phyloP scores from a whole-genome alignment of 2,888 invertebrate species.

The Amiota mariae region DNA sequence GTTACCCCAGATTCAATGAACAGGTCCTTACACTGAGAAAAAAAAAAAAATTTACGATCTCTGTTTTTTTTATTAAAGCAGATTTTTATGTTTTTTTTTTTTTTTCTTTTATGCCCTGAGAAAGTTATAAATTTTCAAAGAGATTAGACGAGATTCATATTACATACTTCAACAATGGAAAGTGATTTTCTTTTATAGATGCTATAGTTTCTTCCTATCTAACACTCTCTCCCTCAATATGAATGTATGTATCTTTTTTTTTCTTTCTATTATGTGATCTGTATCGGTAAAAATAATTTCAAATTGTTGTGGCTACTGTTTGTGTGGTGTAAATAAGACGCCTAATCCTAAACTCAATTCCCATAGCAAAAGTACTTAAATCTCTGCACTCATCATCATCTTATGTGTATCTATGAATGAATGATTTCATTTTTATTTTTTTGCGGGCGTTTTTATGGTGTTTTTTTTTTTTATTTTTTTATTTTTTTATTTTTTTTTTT shows the following conservation, averaged over 20 bases:
- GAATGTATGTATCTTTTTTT: too few relatives aligned
- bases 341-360: slow-evolving; percentile 1
- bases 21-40: background rate
- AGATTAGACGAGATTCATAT: slow-evolving; percentile 47
- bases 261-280: too few relatives aligned
- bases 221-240: too few relatives aligned
- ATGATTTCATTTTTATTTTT: slow-evolving; percentile 2
- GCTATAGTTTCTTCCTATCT: too few relatives aligned
- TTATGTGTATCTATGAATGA: background rate
- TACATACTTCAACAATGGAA: slow-evolving; percentile 1
- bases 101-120: slow-evolving; percentile 44
- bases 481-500: background rate
- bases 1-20: background rate
- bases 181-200: background rate
- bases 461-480: slow-evolving; percentile 4
- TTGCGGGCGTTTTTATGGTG: slow-evolving; percentile 3
- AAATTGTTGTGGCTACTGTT: background rate
- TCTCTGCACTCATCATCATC: background rate
- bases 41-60: background rate
- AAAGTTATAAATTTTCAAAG: slow-evolving; percentile 53
- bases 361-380: background rate
- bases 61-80: slow-evolving; percentile 24
- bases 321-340: slow-evolving; percentile 18
- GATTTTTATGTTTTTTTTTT: slow-evolving; percentile 38
- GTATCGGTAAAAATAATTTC: background rate